Evolutionary conservation across 2,113 vertebrate genomes (phyloP).

Genomic region (Corydoras sp.): DNA sequence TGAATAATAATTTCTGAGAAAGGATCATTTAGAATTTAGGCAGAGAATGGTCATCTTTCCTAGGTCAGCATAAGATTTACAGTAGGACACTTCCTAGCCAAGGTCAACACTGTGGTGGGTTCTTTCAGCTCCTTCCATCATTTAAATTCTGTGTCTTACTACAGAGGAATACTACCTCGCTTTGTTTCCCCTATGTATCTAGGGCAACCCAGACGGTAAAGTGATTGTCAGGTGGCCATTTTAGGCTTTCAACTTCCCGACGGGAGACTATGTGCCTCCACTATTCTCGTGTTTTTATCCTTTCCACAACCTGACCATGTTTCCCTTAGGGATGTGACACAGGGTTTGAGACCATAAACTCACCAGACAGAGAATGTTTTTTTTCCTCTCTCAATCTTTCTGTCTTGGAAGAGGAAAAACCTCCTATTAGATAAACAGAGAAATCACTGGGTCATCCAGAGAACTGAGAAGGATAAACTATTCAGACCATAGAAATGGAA

Average conservation of each 20-base stretch:
- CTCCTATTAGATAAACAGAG: conserved; percentile 43
- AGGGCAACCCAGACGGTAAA: conserved; percentile 52
- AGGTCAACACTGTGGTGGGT: conserved; percentile 59
- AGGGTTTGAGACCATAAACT: conserved; percentile 51
- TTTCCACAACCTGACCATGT: conserved; percentile 18
- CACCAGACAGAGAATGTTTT: conserved; percentile 45
- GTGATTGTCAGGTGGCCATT: conserved; percentile 48
- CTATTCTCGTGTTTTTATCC: conserved; percentile 23
- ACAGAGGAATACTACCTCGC: conserved; percentile 40
- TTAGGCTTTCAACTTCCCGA: conserved; percentile 34
- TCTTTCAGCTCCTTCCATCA: conserved; percentile 25
- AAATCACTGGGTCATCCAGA: conserved; percentile 46
- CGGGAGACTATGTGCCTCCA: conserved; percentile 32
- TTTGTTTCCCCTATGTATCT: conserved; percentile 58
- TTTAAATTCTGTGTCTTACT: conserved; percentile 31
- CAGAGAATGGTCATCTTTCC: conserved; percentile 2
- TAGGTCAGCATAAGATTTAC: conserved; percentile 49
- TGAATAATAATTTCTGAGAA: no score
- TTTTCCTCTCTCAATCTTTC: conserved; percentile 37
- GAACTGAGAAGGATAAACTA: conserved; percentile 44
- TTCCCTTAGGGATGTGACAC: conserved; percentile 43
- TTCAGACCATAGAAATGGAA: conserved; percentile 28
- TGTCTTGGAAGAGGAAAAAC: conserved; percentile 40
- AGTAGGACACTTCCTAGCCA: conserved; percentile 50
- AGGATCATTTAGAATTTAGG: no score